phyloP scores from a whole-genome alignment of 2,113 vertebrate species.

The Petromus typicus region DNA sequence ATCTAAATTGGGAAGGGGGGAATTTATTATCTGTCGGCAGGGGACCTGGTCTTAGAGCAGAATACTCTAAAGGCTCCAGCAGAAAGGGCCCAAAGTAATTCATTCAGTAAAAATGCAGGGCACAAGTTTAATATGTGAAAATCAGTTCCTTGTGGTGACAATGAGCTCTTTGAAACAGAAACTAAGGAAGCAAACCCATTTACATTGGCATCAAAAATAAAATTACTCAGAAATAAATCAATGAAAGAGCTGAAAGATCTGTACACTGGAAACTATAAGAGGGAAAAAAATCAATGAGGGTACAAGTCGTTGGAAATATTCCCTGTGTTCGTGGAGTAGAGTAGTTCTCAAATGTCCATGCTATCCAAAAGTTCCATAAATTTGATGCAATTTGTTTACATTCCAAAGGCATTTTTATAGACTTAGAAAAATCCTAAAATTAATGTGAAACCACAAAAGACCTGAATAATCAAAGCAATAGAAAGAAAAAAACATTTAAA shows the following conservation, averaged over 20 bases:
- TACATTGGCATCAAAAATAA: background rate
- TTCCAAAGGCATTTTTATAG: background rate
- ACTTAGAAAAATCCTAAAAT: background rate
- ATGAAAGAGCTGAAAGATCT: background rate
- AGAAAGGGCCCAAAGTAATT: background rate
- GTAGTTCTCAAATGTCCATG: background rate
- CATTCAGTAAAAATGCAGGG: background rate
- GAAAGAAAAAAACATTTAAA: background rate
- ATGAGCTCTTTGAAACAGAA: background rate
- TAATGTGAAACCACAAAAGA: background rate
- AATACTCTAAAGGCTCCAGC: background rate
- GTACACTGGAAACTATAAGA: background rate
- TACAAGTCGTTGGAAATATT: background rate
- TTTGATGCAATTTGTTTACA: background rate
- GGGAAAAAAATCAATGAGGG: background rate
- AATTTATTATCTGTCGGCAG: background rate
- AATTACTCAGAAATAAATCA: background rate
- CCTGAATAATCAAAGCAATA: background rate
- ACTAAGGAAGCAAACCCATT: background rate
- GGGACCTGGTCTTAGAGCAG: background rate
- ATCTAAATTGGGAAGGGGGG: background rate
- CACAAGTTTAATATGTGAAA: background rate
- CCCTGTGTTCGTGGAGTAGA: background rate
- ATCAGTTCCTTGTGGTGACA: background rate
- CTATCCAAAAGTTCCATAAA: background rate